Evolutionary conservation across 1,140 invertebrate genomes (phyloP).

Genomic region (Anoplophora glabripennis): DNA sequence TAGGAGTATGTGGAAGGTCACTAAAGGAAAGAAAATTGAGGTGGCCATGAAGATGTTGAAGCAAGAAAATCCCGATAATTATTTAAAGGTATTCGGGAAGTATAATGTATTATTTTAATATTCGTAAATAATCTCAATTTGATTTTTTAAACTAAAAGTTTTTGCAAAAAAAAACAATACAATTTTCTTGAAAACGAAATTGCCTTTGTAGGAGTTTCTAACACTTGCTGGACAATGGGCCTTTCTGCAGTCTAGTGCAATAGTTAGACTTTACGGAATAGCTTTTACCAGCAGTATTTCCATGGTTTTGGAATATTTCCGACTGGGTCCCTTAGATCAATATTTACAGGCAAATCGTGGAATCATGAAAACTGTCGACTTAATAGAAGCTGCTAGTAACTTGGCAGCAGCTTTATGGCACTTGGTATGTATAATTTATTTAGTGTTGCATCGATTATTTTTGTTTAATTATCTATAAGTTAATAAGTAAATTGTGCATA

Average conservation of each 20-base stretch:
- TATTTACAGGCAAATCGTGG: slow-evolving; percentile 62
- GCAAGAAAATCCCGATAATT: slow-evolving; percentile 56
- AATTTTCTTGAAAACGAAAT: not conserved
- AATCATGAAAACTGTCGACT: slow-evolving; percentile 63
- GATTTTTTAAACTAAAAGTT: no score
- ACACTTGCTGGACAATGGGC: slow-evolving; percentile 71
- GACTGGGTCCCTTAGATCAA: slow-evolving; percentile 70
- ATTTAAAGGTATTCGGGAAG: slow-evolving; percentile 56
- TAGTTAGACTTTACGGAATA: slow-evolving; percentile 74
- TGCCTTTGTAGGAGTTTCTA: slow-evolving; percentile 66
- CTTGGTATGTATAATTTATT: slow-evolving; percentile 53
- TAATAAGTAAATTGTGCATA: no score
- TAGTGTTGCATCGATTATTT: no score
- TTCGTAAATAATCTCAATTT: no score
- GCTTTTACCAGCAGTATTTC: slow-evolving; percentile 69
- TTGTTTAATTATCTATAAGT: no score
- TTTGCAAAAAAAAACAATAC: not conserved
- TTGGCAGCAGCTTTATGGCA: slow-evolving; percentile 79
- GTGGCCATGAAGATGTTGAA: slow-evolving; percentile 75
- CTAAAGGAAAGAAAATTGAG: slow-evolving; percentile 67
- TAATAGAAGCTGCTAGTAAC: slow-evolving; percentile 74
- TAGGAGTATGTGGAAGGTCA: slow-evolving; percentile 64
- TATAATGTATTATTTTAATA: no score
- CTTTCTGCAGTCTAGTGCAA: slow-evolving; percentile 67
- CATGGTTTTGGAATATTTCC: slow-evolving; percentile 77